Conservation (phyloP, 1,140 invertebrate genomes). For the Neoseiulus cucumeris region DNA sequence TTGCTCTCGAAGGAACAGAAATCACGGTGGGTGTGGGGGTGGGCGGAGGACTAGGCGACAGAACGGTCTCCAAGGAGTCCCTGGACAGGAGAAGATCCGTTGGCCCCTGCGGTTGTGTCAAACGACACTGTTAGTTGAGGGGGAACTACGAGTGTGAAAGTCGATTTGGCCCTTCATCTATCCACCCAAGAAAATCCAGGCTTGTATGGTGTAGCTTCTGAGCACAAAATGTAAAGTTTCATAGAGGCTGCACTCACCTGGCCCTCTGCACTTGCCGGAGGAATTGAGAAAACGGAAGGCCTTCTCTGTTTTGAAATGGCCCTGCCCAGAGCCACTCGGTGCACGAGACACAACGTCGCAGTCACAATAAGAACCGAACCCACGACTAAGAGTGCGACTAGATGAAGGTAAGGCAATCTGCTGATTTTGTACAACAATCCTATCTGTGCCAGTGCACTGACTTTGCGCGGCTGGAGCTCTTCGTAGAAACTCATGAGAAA, state of each 20-base stretch:
- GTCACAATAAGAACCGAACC: background rate
- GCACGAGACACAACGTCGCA: background rate
- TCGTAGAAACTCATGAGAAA: conserved; percentile 8
- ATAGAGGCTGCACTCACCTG: background rate
- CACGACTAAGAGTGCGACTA: background rate
- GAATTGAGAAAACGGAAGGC: background rate
- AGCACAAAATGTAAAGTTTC: background rate
- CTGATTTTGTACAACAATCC: conserved; percentile 2
- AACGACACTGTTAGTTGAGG: background rate
- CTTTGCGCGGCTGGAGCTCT: background rate
- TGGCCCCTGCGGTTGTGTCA: background rate
- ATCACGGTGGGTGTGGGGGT: background rate
- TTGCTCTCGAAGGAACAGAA: background rate
- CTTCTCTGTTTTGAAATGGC: background rate
- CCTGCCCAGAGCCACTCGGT: background rate
- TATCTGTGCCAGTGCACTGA: conserved; percentile 1
- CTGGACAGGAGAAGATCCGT: conserved; percentile 8
- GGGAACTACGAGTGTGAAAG: background rate
- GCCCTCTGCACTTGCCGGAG: background rate
- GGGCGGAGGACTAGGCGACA: conserved; percentile 1
- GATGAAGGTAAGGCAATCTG: background rate
- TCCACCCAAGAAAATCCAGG: background rate
- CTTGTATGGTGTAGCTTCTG: background rate
- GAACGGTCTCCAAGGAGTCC: conserved; percentile 1
- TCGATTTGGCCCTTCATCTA: background rate